Evolutionary conservation across 2,113 vertebrate species (phyloP), one percentile per base, ranked within the genome.

Genomic region (Anser cygnoides): DNA sequence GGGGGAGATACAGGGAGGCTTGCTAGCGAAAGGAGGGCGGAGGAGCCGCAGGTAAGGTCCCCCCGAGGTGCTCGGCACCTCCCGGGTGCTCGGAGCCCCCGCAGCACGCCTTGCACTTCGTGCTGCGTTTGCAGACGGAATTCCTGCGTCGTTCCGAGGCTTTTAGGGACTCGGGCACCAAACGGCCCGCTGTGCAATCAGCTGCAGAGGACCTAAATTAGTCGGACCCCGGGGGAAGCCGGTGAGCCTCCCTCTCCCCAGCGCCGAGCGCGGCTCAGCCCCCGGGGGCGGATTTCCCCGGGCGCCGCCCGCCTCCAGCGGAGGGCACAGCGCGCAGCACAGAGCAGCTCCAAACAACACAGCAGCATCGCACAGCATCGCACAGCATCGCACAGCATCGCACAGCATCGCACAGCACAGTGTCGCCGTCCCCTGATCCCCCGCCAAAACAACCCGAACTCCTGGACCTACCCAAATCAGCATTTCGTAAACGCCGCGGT

Each of bases 121-220:
- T 46, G n/a, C 18, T 55, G 37, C 68, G 77, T 90, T 91, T 94
- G 77, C 86, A 80, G 92, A 91, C 72, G 86, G 33, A 63, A 83
- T 91, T 77, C 25, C 93, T 88, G 80, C 68, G 79, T 90, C 84
- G 80, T 87, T 77, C 74, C 82, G 66, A 91, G 65, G 73, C 81
- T 89, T 92, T 94, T 93, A 82, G 82, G 71, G 75, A 90, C 62
- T 74, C 74, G 79, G 58, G 54, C 84, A 78, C 80, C 62, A 84
- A 84, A 82, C 66, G 82, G 84, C 46, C 54, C 16, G 4, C 72
- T 23, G 61, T 61, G 93, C 59, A 78, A 68, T 39, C 84, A 86
- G 43, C 95, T 73, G 59, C 68, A 76, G 85, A 87, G 67, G 93
- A 90, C 67, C 87, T 70, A 46, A 85, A 94, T 94, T 92, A 49